Evolutionary conservation across 1,140 invertebrate species (phyloP), one percentile per base, ranked within the genome.

Genomic region (Battus philenor): DNA sequence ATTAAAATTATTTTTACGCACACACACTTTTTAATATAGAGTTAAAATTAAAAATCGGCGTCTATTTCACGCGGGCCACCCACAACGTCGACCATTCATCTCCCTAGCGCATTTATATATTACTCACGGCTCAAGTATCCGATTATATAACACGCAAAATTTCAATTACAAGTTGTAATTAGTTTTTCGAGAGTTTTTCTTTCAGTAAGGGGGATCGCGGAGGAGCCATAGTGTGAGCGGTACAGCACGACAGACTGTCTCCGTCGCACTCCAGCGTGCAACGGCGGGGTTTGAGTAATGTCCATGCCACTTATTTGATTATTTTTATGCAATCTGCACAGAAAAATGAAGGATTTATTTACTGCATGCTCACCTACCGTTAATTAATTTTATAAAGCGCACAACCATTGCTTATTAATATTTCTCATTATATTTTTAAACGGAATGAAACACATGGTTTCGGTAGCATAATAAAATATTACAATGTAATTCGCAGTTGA

Each of bases 111-210:
- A 81, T 80, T 80, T 81, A 77, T 80, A 80, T 75, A 82, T 82
- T 84, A 84, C 77, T 78, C 73, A 77, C 75, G 75, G 80, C 80
- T 83, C 82, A 86, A 86, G 82, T 86, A 86, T 86, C 77, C 82
- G 85, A 86, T 87, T 87, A 87, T 87, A 82, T 86, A 87, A 86
- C 85, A 87, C 85, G 85, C 83, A 87, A 87, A 87, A 87, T 87
- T 87, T 87, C 85, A 87, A 87, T 87, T 87, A 87, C 85, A 87
- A 87, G 69, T 87, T 87, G 83, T 87, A 87, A 87, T 87, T 87
- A 87, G 85, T 87, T 87, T 87, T 86, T 87, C 73, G 85, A 85
- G 85, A 86, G 82, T 86, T 87, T 86, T 86, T 86, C 86, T 86
- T 86, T 84, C 82, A 76, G 75, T 68, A 75, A 70, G 71, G 72